Conservation (phyloP, 2,113 vertebrate genomes). For the Pelmatolapia mariae region DNA sequence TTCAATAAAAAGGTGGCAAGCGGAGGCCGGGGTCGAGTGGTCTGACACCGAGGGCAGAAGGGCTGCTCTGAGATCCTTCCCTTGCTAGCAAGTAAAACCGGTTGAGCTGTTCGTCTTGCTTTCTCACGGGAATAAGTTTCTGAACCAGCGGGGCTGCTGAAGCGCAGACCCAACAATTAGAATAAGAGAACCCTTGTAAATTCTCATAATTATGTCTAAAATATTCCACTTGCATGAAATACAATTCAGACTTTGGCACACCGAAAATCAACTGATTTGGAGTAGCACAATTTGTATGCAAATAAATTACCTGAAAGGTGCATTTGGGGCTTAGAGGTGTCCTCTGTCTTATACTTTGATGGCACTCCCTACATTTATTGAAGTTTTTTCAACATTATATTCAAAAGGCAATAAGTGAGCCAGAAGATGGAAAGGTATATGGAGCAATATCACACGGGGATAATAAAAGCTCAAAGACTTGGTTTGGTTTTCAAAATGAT, state of each 20-base stretch:
- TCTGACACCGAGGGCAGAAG: too few species aligned
- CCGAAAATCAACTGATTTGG: conserved; percentile 2
- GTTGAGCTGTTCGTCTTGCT: too few species aligned
- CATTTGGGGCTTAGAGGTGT: not conserved
- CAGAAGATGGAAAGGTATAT: not conserved
- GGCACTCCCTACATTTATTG: conserved; percentile 34
- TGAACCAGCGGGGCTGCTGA: too few species aligned
- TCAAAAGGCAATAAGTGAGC: conserved; percentile 30
- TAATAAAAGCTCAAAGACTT: conserved; percentile 10
- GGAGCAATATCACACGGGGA: not conserved
- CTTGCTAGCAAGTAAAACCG: too few species aligned
- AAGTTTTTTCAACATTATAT: conserved; percentile 32
- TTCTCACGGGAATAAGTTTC: too few species aligned
- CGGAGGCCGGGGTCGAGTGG: too few species aligned
- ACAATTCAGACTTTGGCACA: not conserved
- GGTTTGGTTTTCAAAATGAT: not conserved
- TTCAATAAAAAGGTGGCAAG: too few species aligned
- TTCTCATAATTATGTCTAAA: conserved; percentile 22
- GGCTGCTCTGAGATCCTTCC: too few species aligned
- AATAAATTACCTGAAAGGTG: conserved; percentile 48
- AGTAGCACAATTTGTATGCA: conserved; percentile 44
- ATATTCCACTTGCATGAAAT: conserved; percentile 14
- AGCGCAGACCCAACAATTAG: not conserved
- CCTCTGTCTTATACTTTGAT: not conserved
- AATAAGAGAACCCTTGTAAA: not conserved